Evolutionary conservation across 2,888 invertebrate species (phyloP).

Genomic region (Syrphus vitripennis): DNA sequence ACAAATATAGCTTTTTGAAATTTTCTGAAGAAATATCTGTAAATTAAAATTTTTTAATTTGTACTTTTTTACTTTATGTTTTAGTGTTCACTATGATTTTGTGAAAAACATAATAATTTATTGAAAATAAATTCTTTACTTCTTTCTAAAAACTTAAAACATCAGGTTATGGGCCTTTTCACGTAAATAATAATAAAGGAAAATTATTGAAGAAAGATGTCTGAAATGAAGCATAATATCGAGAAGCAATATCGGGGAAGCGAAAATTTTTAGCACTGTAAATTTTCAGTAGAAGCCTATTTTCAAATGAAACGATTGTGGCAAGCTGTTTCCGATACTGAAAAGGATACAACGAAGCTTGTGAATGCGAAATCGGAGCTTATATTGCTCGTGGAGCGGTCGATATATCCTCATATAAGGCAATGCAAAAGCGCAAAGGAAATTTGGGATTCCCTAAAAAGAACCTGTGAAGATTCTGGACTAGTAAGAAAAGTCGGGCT

Average conservation of each 20-base stretch:
- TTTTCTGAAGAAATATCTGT: too few relatives aligned
- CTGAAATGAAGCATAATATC: not conserved
- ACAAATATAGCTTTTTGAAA: too few relatives aligned
- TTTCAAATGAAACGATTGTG: not conserved
- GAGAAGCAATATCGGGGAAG: not conserved
- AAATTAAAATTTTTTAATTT: too few relatives aligned
- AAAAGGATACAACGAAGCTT: not conserved
- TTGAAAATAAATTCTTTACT: too few relatives aligned
- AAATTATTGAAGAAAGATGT: not conserved
- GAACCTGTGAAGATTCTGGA: not conserved
- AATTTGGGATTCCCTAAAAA: not conserved
- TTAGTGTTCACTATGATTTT: too few relatives aligned
- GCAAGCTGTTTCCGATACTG: not conserved
- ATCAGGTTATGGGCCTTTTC: not conserved
- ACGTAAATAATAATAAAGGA: not conserved
- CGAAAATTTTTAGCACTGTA: not conserved
- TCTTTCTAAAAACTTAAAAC: not conserved
- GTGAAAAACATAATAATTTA: too few relatives aligned
- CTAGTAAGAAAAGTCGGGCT: not conserved
- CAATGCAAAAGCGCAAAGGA: not conserved
- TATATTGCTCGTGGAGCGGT: not conserved
- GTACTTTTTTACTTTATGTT: too few relatives aligned
- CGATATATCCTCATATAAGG: not conserved
- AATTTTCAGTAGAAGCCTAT: not conserved
- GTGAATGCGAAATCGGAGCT: not conserved